A percentile compares a stretch with the other conserved stretches of the same genome.
Evolutionary conservation across 1,140 invertebrate species (phyloP).

Genomic region (Dendroctonus valens): DNA sequence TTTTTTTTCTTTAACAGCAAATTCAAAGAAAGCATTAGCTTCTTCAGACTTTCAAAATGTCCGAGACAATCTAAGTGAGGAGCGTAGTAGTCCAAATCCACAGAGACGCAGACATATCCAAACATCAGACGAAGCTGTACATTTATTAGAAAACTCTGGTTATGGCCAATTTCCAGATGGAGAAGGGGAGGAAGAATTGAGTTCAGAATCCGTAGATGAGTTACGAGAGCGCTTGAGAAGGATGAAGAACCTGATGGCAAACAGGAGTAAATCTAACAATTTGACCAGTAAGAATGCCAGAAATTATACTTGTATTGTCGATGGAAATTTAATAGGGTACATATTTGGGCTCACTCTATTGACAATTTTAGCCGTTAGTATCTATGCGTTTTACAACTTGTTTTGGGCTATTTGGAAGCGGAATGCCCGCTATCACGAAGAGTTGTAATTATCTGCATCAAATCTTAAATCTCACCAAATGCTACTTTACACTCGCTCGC

Average conservation of each 20-base stretch:
- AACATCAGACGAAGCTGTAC: too few relatives aligned
- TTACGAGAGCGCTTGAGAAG: constrained; percentile 69
- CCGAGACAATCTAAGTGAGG: too few relatives aligned
- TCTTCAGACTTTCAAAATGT: too few relatives aligned
- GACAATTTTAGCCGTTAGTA: constrained; percentile 75
- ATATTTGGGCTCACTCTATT: constrained; percentile 73
- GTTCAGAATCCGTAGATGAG: constrained; percentile 69
- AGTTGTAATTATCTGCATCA: constrained; percentile 57
- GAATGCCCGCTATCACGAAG: constrained; percentile 72
- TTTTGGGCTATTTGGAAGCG: constrained; percentile 78
- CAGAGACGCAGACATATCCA: too few relatives aligned
- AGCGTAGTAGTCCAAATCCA: too few relatives aligned
- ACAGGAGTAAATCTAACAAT: constrained; percentile 58
- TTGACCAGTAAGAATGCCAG: constrained; percentile 37
- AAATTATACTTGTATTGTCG: constrained; percentile 60
- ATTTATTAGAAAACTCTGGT: too few relatives aligned
- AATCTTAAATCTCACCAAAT: too few relatives aligned
- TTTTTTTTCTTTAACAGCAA: too few relatives aligned
- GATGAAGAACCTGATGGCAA: constrained; percentile 78
- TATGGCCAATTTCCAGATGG: too few relatives aligned
- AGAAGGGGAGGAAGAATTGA: not conserved
- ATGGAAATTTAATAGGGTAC: constrained; percentile 75
- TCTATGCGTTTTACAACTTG: constrained; percentile 81
- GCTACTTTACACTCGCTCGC: too few relatives aligned
- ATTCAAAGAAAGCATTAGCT: too few relatives aligned